Evolutionary conservation across 2,113 vertebrate species (phyloP).

Genomic region (Jacana jacana): DNA sequence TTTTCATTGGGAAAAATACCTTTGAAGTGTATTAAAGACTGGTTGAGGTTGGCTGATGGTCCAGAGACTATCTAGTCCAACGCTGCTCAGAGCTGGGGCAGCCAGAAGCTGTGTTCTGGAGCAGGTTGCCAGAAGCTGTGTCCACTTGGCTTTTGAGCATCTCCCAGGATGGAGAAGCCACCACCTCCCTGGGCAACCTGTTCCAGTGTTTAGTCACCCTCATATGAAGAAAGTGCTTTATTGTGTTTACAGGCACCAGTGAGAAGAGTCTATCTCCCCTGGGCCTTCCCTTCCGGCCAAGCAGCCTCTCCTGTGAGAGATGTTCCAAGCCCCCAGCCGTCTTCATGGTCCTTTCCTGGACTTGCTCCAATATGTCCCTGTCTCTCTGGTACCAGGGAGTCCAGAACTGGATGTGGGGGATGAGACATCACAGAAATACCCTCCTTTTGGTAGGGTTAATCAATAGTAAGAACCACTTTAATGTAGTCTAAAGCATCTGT

Average conservation of each 20-base stretch:
- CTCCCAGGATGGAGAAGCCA: not conserved
- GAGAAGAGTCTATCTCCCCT: not conserved
- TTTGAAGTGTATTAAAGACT: not conserved
- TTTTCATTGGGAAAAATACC: not conserved
- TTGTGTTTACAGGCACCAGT: not conserved
- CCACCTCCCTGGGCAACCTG: fast-evolving
- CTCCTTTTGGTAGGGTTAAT: not conserved
- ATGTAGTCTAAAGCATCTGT: not conserved
- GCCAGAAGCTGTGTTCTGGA: too few relatives aligned
- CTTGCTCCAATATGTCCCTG: fast-evolving
- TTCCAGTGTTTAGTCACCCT: too few relatives aligned
- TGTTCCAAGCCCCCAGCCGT: not conserved
- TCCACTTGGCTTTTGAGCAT: not conserved
- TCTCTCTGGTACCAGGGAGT: not conserved
- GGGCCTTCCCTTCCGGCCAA: not conserved
- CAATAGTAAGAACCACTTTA: fast-evolving
- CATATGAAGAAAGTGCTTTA: not conserved
- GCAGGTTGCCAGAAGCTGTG: not conserved
- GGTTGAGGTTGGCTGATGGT: not conserved
- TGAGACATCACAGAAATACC: not conserved
- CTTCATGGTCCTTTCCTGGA: not conserved
- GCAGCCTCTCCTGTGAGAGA: not conserved
- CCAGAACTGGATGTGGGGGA: not conserved
- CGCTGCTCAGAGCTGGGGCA: not conserved
- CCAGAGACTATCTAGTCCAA: not conserved